phyloP scores from a whole-genome alignment of 2,113 vertebrate genomes.

The Perca schrenkii region DNA sequence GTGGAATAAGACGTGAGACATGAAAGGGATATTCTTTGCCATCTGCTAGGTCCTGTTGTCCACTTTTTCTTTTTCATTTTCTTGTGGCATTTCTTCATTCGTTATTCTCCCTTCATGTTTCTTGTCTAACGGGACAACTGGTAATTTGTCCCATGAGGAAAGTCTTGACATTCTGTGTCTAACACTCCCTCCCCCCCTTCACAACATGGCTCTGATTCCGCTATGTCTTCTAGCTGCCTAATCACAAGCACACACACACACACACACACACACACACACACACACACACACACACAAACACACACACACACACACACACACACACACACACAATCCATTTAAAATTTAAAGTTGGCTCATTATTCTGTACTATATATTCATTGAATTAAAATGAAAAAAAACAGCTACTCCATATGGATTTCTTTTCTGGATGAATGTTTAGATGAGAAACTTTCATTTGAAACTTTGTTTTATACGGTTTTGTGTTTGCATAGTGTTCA shows the following conservation, averaged over 20 bases:
- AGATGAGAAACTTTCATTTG: background rate
- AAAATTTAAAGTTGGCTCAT: slow-evolving; percentile 10
- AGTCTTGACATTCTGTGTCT: slow-evolving; percentile 17
- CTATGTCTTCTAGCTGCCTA: slow-evolving; percentile 17
- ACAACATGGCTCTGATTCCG: slow-evolving; percentile 20
- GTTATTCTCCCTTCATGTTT: background rate
- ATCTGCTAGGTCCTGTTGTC: background rate
- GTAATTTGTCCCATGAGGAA: slow-evolving; percentile 17
- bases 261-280: background rate
- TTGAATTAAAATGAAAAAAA: slow-evolving; percentile 31
- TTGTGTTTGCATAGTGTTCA: slow-evolving; percentile 5
- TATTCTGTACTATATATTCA: slow-evolving; percentile 35
- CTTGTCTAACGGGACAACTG: background rate
- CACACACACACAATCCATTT: slow-evolving; percentile 3
- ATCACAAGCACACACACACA: background rate
- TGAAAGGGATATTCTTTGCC: background rate
- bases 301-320: background rate
- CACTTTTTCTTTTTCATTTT: background rate
- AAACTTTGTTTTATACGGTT: background rate
- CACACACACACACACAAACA: background rate
- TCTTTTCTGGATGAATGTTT: background rate
- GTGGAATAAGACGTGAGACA: background rate
- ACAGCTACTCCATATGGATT: background rate
- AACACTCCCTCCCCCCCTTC: background rate
- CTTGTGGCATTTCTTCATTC: background rate